Evolutionary conservation across 2,888 invertebrate genomes (phyloP).

Genomic region (Amiota mariae): DNA sequence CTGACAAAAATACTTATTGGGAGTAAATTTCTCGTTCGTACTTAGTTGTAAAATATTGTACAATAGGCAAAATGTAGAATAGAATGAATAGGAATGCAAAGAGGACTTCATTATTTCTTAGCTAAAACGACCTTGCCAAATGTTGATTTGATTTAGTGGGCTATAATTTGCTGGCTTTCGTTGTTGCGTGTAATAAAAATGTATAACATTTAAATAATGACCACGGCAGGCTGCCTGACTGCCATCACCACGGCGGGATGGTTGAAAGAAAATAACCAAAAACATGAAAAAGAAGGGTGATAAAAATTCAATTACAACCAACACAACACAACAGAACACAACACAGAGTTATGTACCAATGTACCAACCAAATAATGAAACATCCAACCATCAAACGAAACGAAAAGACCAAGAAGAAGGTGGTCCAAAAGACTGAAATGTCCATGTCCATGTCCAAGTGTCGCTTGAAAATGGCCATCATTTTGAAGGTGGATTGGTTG

Average conservation of each 20-base stretch:
- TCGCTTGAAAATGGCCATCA: too few relatives aligned
- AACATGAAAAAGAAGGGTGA: constrained; percentile 59
- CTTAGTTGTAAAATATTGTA: too few relatives aligned
- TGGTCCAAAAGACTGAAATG: background rate
- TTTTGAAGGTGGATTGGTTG: too few relatives aligned
- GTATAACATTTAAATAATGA: constrained; percentile 67
- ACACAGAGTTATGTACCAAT: too few relatives aligned
- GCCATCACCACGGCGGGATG: constrained; percentile 35
- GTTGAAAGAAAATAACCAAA: constrained; percentile 31
- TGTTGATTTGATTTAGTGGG: constrained; percentile 60
- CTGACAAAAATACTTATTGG: too few relatives aligned
- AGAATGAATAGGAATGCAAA: background rate
- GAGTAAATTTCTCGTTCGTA: too few relatives aligned
- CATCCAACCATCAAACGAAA: background rate
- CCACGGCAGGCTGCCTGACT: constrained; percentile 41
- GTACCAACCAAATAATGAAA: too few relatives aligned
- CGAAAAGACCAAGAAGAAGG: background rate
- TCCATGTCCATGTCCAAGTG: too few relatives aligned
- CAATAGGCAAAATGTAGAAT: too few relatives aligned
- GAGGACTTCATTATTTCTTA: constrained; percentile 33
- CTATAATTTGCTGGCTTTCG: background rate
- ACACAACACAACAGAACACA: background rate
- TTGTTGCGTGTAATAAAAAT: constrained; percentile 48
- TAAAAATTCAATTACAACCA: constrained; percentile 64
- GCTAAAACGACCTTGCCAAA: constrained; percentile 61